Percentiles rank a stretch among this genome's conserved stretches.
Conservation (phyloP, 2,888 invertebrate genomes). For the Serrognathus titanus region DNA sequence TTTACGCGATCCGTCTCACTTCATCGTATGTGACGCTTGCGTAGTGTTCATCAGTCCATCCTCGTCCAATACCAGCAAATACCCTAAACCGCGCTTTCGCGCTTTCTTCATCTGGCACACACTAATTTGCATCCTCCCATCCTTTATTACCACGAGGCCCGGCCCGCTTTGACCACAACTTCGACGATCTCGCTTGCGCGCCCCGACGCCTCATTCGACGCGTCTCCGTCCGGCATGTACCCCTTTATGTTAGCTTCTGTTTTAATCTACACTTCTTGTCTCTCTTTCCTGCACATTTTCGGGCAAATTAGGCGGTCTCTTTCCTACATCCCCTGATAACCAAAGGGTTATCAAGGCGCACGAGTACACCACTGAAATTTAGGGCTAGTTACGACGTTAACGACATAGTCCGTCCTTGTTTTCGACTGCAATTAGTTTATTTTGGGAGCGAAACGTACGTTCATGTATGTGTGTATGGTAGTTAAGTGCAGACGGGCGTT, state of each 20-base stretch:
- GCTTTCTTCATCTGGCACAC: constrained; percentile 46
- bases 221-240: constrained; percentile 42
- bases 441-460: constrained; percentile 23
- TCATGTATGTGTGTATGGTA: constrained; percentile 31
- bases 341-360: constrained; percentile 52
- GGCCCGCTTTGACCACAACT: constrained; percentile 67
- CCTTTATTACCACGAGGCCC: constrained; percentile 66
- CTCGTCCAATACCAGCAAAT: constrained; percentile 52
- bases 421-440: constrained; percentile 14
- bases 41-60: constrained; percentile 47
- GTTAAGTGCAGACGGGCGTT: constrained; percentile 46
- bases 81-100: constrained; percentile 54
- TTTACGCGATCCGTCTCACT: constrained; percentile 13
- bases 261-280: constrained; percentile 46
- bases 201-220: constrained; percentile 48
- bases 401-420: constrained; percentile 24
- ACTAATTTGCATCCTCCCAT: constrained; percentile 63
- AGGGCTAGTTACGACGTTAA: constrained; percentile 38
- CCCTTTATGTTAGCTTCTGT: constrained; percentile 49
- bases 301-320: constrained; percentile 23
- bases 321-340: constrained; percentile 44
- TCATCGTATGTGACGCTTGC: constrained; percentile 46
- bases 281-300: constrained; percentile 35
- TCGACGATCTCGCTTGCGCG: constrained; percentile 57
- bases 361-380: constrained; percentile 43